Evolutionary conservation across 2,797 vertebrate species (phyloP).

Genomic region (Eleutherodactylus coqui): DNA sequence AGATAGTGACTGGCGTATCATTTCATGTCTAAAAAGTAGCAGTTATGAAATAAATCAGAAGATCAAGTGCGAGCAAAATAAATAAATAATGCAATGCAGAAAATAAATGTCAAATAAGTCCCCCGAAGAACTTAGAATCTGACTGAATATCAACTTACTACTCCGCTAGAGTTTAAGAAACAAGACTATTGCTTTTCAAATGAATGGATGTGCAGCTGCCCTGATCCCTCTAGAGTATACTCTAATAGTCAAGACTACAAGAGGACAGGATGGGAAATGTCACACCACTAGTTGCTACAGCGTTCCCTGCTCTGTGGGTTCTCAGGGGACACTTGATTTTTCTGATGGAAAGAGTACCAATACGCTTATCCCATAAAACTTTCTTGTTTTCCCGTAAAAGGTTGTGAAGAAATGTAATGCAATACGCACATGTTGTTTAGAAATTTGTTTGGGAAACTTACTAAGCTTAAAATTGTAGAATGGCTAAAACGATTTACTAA

Average conservation of each 20-base stretch:
- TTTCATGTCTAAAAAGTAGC: conserved; percentile 2
- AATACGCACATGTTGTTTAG: conserved; percentile 49
- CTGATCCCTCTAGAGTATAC: conserved; percentile 34
- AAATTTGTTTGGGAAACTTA: conserved; percentile 64
- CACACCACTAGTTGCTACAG: conserved; percentile 65
- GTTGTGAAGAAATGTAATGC: conserved; percentile 48
- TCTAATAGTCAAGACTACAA: conserved; percentile 38
- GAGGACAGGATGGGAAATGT: conserved; percentile 61
- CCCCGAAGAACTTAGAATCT: not conserved
- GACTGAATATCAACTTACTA: not conserved
- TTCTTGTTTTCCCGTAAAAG: conserved; percentile 56
- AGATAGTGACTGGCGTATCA: not conserved
- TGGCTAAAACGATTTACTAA: conserved; percentile 33
- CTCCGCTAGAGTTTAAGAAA: conserved; percentile 11
- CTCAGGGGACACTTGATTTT: conserved; percentile 66
- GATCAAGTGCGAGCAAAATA: not conserved
- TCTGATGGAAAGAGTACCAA: conserved; percentile 65
- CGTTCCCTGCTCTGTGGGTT: conserved; percentile 65
- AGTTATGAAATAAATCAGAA: conserved; percentile 8
- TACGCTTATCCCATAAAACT: conserved; percentile 63
- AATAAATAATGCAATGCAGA: not conserved
- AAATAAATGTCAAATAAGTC: not conserved
- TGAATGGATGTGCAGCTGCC: conserved; percentile 34
- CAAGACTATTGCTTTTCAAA: not conserved
- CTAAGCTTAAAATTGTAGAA: conserved; percentile 58